Base-by-base conservation (phyloP, 2,888 invertebrate species). In the Linnaemya vulpina region DNA sequence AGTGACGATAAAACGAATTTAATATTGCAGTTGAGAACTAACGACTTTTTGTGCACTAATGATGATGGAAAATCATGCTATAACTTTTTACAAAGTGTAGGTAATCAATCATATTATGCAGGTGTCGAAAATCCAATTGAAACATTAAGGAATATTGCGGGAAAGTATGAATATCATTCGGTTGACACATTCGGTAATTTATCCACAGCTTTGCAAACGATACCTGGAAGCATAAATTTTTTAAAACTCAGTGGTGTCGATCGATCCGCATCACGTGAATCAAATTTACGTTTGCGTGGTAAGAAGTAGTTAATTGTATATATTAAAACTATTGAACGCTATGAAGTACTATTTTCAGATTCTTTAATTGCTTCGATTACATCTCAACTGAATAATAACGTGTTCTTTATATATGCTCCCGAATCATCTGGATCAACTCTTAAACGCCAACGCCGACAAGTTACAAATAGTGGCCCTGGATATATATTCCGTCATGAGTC, bases 71-170 rank as follows among this genome's bases (percentile, higher is more conserved):
- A 92, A 62, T 90, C 91, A 7, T 92, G 93, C 83, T 94, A 92
- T 87, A 89, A 90, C 10, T 89, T 92, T 73, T 88, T 94, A 77
- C 91, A 92, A 51, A 89, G 90, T 51, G 89, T 93, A 3, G 88
- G 90, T 76, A 90, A 91, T 9, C 91, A 92, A 25, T 91, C 93
- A 1, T 96, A 95, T 89, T 91, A 95, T 71, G 94, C 95, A 10
- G 93, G 94, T 22, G 96, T 96, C 0, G 93, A 94, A 60, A 93
- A 94, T 82, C 94, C 96, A 0, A 83, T 95, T 13, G 91, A 92
- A 1, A 94, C 93, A 0, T 88, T 96, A 49, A 93, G 94, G 86
- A 92, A 93, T 38, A 88, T 94, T 8, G 92, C 93, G 0, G 92
- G 93, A 9, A 87, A 89, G 22, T 92, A 93, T 17, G 89, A 90